Percentiles rank a stretch among this genome's conserved stretches.
Evolutionary conservation across 1,140 invertebrate genomes (phyloP).

Genomic region (Drosophila sulfurigaster): DNA sequence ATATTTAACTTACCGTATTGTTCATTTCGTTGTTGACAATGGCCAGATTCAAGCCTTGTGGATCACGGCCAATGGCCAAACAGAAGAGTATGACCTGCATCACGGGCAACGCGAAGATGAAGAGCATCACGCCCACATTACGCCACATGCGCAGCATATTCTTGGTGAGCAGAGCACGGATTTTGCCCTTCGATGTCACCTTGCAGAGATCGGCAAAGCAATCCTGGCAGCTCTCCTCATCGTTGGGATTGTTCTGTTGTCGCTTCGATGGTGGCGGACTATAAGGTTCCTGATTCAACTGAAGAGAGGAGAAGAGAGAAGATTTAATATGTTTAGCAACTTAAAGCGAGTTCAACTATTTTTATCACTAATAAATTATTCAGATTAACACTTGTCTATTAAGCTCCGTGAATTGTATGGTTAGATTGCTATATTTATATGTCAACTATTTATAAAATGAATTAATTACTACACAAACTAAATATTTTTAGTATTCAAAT

Average conservation of each 20-base stretch:
- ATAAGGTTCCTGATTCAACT: conserved; percentile 83
- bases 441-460: too few relatives aligned
- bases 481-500: too few relatives aligned
- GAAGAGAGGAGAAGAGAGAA: neutral
- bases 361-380: too few relatives aligned
- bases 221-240: conserved; percentile 83
- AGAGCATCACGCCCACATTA: conserved; percentile 96
- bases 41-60: conserved; percentile 92
- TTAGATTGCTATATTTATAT: too few relatives aligned
- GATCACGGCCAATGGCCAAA: conserved; percentile 96
- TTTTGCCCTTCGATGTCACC: conserved; percentile 88
- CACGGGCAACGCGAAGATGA: conserved; percentile 96
- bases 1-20: conserved; percentile 85
- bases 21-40: conserved; percentile 94
- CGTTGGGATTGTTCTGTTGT: conserved; percentile 74
- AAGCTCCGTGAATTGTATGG: too few relatives aligned
- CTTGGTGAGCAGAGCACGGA: conserved; percentile 94
- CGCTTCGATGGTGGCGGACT: conserved; percentile 73
- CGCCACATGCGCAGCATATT: conserved; percentile 97
- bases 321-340: too few relatives aligned
- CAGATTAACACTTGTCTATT: too few relatives aligned
- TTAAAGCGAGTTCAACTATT: too few relatives aligned
- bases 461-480: too few relatives aligned
- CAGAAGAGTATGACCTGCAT: conserved; percentile 98
- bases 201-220: conserved; percentile 74